Percentiles rank a stretch among this genome's conserved stretches.
Evolutionary conservation across 1,140 invertebrate species (phyloP).

Genomic region (Eriosoma lanigerum): DNA sequence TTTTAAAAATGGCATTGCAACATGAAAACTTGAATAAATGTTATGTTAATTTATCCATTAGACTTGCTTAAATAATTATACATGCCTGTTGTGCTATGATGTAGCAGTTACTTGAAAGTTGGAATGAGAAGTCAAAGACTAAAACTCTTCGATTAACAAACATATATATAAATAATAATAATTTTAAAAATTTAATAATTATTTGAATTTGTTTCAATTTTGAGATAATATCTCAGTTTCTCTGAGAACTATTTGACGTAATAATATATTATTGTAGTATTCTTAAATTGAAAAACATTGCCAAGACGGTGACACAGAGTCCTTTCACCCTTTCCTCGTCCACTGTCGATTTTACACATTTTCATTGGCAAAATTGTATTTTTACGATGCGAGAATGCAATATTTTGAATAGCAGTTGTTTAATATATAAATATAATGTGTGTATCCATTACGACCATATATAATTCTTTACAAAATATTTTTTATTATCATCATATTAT

Average conservation of each 20-base stretch:
- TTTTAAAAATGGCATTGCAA: too few species aligned
- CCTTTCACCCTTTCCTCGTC: neutral
- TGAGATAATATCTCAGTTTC: neutral
- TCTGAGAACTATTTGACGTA: neutral
- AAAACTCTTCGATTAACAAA: too few species aligned
- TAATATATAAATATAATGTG: neutral
- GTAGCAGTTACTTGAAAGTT: too few species aligned
- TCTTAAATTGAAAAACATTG: constrained; percentile 38
- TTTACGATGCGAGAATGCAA: constrained; percentile 5
- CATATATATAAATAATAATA: too few species aligned
- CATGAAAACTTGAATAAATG: too few species aligned
- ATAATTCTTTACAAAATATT: neutral
- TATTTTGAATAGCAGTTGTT: neutral
- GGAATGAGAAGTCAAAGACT: too few species aligned
- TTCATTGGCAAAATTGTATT: constrained; percentile 22
- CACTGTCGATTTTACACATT: neutral
- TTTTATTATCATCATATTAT: neutral
- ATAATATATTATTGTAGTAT: neutral
- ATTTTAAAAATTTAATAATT: neutral
- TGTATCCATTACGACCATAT: neutral
- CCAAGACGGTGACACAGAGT: neutral
- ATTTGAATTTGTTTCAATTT: constrained; percentile 8
- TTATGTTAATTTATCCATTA: too few species aligned
- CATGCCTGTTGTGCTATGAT: too few species aligned
- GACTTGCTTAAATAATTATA: too few species aligned